phyloP scores from a whole-genome alignment of 2,113 vertebrate species.

The Terrapene triunguis region DNA sequence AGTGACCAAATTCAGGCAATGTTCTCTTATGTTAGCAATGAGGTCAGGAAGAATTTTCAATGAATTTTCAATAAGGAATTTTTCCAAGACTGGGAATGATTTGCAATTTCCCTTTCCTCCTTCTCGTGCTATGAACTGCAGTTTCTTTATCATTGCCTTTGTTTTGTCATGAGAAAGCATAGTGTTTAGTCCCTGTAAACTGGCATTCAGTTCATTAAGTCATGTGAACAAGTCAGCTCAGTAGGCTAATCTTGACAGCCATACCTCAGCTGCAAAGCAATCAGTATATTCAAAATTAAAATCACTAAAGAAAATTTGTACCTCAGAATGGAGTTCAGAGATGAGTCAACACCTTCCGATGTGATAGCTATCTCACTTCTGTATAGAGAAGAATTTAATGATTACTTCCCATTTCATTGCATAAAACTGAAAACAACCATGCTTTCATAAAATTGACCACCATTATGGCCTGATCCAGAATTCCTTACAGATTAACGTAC shows the following conservation, averaged over 20 bases:
- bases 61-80: conserved; percentile 48
- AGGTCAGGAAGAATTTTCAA: conserved; percentile 47
- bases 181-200: neutral
- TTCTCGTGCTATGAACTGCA: conserved; percentile 10
- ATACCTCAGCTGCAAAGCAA: conserved; percentile 59
- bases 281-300: conserved; percentile 17
- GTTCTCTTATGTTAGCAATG: conserved; percentile 33
- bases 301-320: conserved; percentile 39
- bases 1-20: conserved; percentile 22
- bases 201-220: neutral
- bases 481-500: neutral
- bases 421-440: conserved; percentile 2
- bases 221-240: conserved; percentile 26
- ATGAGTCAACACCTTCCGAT: neutral
- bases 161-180: conserved; percentile 32
- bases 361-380: neutral
- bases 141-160: neutral
- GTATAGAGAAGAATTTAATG: neutral
- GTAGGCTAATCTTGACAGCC: conserved; percentile 46
- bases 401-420: conserved; percentile 37
- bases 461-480: neutral
- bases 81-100: conserved; percentile 11
- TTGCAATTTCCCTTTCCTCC: conserved; percentile 42
- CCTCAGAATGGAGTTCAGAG: conserved; percentile 25
- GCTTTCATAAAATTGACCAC: neutral